Conservation (phyloP, 2,888 invertebrate genomes). For the Scaptomyza caliginosa region DNA sequence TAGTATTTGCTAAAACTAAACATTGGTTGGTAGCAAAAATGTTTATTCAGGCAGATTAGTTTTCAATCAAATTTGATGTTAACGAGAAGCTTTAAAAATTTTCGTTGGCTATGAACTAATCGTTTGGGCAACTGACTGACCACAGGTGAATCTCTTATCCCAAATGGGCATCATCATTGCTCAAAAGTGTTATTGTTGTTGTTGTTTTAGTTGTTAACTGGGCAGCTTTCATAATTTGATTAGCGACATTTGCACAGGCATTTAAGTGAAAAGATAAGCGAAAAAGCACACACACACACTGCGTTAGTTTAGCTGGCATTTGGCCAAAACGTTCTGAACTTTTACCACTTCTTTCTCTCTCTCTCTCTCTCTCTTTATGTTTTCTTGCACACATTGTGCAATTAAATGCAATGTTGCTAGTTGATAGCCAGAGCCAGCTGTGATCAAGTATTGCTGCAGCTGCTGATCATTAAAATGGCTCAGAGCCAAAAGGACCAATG, state of each 20-base stretch:
- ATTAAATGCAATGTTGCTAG: constrained; percentile 53
- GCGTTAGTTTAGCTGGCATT: constrained; percentile 45
- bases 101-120: constrained; percentile 26
- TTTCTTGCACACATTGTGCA: constrained; percentile 19
- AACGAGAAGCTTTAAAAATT: neutral
- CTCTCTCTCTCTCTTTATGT: neutral
- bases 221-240: constrained; percentile 68
- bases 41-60: no score
- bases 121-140: constrained; percentile 28
- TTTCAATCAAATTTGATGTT: neutral
- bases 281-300: constrained; percentile 22
- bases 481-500: constrained; percentile 17
- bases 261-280: constrained; percentile 72
- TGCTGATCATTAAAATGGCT: constrained; percentile 44
- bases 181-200: constrained; percentile 20
- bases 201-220: constrained; percentile 44
- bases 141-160: constrained; percentile 43
- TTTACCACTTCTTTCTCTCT: neutral
- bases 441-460: constrained; percentile 41
- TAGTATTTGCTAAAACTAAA: no score
- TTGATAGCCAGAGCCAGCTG: constrained; percentile 32
- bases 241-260: constrained; percentile 71
- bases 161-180: constrained; percentile 46
- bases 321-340: constrained; percentile 41
- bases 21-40: no score